These are phyloP conservation scores for Rhadina sibilatrix DNA, from an alignment of 2,113 vertebrate species.

Conservation along the genomic window DNA sequence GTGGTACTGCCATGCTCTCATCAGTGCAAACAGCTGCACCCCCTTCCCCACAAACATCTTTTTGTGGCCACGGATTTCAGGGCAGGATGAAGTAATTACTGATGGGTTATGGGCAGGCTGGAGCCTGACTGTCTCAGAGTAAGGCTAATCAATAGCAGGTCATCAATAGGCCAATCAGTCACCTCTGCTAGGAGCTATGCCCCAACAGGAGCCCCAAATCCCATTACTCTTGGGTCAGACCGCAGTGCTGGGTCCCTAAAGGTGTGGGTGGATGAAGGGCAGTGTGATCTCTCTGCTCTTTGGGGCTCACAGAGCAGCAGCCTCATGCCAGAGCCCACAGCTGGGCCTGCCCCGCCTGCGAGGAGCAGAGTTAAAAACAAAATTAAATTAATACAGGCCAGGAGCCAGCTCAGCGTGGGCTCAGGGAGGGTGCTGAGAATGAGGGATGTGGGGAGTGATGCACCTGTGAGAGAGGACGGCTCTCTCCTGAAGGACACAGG, in stretches of 20 bases:
- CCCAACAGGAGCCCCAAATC: constrained; percentile 51
- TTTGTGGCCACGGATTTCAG: neutral
- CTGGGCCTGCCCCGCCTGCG: neutral
- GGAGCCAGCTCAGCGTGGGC: neutral
- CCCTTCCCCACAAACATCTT: neutral
- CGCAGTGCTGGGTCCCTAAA: neutral
- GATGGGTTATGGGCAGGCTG: constrained; percentile 24
- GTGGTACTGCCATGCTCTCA: neutral
- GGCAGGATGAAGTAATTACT: constrained; percentile 8
- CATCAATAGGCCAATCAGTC: constrained; percentile 62
- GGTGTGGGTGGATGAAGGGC: neutral
- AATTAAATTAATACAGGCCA: neutral
- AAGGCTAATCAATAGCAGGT: constrained; percentile 50
- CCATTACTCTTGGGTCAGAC: neutral
- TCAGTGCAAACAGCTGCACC: neutral
- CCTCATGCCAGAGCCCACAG: neutral
- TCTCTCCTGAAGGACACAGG: neutral
- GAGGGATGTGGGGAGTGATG: rapidly evolving
- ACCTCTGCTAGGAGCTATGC: constrained; percentile 25
- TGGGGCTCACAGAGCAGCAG: neutral
- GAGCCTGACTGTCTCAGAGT: neutral
- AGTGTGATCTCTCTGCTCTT: neutral
- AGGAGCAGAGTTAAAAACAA: neutral
- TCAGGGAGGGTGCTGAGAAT: neutral
- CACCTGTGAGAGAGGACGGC: neutral